These are phyloP conservation scores for Sinocyclocheilus anophthalmus DNA, from an alignment of 2,113 vertebrate genomes.

Conservation along the genomic window DNA sequence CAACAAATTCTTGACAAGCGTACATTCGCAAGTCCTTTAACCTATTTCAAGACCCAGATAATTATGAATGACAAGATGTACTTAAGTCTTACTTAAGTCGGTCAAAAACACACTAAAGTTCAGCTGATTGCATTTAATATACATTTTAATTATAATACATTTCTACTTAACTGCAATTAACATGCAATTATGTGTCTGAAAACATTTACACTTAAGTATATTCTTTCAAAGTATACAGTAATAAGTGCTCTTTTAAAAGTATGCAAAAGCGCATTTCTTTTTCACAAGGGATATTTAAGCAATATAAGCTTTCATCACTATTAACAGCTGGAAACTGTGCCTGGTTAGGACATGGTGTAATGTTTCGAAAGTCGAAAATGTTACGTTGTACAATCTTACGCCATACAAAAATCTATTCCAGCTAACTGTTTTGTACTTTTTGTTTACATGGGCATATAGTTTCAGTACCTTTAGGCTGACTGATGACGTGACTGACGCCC, in stretches of 20 bases:
- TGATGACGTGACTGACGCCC: constrained; percentile 92
- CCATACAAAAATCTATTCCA: neutral
- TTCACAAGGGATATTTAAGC: neutral
- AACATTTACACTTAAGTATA: too few relatives aligned
- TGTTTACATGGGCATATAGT: neutral
- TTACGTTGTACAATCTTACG: neutral
- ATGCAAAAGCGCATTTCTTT: neutral
- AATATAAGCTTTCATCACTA: neutral
- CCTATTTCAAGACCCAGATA: neutral
- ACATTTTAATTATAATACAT: too few relatives aligned
- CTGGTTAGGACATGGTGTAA: too few relatives aligned
- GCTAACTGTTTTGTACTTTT: neutral
- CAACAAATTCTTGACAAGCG: neutral
- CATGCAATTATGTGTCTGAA: too few relatives aligned
- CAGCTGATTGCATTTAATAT: neutral
- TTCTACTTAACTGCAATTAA: too few relatives aligned
- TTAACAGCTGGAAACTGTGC: neutral
- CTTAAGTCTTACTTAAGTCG: neutral
- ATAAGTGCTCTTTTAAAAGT: neutral
- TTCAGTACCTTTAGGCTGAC: constrained; percentile 88
- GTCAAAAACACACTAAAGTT: neutral
- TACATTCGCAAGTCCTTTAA: neutral
- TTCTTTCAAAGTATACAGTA: neutral
- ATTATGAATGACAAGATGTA: neutral
- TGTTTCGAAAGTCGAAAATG: neutral